These are phyloP conservation scores for Rhynchophorus ferrugineus DNA, from an alignment of 1,140 invertebrate species.

Conservation along the genomic window DNA sequence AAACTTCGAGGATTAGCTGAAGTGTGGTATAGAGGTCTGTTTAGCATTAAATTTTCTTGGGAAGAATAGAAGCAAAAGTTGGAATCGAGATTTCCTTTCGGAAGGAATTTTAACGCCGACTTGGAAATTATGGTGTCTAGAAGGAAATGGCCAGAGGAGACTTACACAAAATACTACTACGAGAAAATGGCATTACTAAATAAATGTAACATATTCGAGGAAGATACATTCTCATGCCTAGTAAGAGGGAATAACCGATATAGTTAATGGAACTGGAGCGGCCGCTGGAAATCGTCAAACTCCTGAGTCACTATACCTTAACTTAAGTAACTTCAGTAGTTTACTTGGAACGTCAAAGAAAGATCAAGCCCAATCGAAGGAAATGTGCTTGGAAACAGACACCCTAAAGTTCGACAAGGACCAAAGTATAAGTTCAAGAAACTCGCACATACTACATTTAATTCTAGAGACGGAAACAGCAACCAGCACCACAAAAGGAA, in stretches of 20 bases:
- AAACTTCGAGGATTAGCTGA: constrained; percentile 34
- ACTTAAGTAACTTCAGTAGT: constrained; percentile 3
- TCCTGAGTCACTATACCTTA: constrained; percentile 9
- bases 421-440: too few species aligned
- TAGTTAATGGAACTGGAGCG: constrained; percentile 14
- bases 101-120: constrained; percentile 26
- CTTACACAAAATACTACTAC: constrained; percentile 17
- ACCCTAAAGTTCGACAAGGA: neutral
- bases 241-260: constrained; percentile 30
- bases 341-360: neutral
- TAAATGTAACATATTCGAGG: constrained; percentile 32
- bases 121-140: constrained; percentile 28
- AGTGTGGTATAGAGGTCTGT: constrained; percentile 34
- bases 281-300: constrained; percentile 20
- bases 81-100: constrained; percentile 28
- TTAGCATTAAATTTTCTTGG: constrained; percentile 31
- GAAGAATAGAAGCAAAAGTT: constrained; percentile 37
- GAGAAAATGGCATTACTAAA: constrained; percentile 32
- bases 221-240: constrained; percentile 34
- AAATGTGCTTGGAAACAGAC: too few species aligned
- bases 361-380: neutral
- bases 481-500: neutral
- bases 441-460: neutral
- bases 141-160: constrained; percentile 11
- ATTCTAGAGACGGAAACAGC: neutral